Evolutionary conservation across 2,113 vertebrate species (phyloP).

Genomic region (Urocynchramus pylzowi): DNA sequence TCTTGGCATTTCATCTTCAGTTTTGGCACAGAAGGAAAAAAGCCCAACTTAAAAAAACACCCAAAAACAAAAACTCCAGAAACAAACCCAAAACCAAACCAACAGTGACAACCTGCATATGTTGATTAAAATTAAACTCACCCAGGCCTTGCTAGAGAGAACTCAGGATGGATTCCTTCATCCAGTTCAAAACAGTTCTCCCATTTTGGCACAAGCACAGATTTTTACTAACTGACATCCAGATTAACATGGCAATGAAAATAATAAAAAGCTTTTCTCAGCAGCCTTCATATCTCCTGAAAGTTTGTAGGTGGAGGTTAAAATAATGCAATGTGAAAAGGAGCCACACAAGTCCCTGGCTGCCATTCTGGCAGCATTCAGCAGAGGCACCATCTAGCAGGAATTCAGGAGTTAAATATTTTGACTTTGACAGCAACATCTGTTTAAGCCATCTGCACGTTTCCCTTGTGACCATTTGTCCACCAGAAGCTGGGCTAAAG

Average conservation of each 20-base stretch:
- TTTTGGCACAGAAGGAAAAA: not conserved
- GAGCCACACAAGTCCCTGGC: not conserved
- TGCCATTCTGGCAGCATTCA: not conserved
- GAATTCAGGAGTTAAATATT: not conserved
- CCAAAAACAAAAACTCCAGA: not conserved
- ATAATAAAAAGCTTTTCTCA: not conserved
- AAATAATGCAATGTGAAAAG: not conserved
- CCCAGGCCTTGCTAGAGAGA: not conserved
- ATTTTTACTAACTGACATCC: not conserved
- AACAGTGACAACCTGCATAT: not conserved
- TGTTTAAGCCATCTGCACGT: not conserved
- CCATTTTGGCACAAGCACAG: not conserved
- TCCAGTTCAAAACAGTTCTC: not conserved
- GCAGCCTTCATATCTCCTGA: not conserved
- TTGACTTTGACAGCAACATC: not conserved
- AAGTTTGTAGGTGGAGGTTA: not conserved
- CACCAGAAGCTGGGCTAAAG: not conserved
- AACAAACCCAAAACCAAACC: not conserved
- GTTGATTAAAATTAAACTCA: not conserved
- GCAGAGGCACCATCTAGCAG: not conserved
- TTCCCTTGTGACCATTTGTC: not conserved
- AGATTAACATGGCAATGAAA: not conserved
- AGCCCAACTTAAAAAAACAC: accelerated
- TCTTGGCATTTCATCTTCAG: not conserved
- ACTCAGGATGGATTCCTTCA: not conserved